Evolutionary conservation across 2,113 vertebrate species (phyloP).

Genomic region (Erinaceus europaeus): DNA sequence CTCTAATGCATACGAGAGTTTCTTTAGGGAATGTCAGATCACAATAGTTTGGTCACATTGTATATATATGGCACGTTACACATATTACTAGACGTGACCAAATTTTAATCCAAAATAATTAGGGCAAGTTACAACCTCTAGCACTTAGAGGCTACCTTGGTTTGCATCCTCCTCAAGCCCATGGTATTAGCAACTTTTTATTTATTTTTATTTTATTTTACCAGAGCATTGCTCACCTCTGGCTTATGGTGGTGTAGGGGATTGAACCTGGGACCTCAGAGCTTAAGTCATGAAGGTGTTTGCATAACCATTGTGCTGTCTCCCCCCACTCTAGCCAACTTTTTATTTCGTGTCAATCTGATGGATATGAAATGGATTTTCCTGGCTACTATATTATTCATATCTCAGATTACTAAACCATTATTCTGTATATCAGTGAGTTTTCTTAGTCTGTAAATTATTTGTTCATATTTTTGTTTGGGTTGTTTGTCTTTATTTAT

Average conservation of each 20-base stretch:
- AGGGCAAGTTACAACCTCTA: background rate
- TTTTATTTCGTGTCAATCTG: background rate
- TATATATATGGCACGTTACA: background rate
- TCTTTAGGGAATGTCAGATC: background rate
- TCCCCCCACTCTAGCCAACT: too few species aligned
- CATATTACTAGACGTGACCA: background rate
- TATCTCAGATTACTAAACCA: background rate
- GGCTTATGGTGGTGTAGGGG: too few species aligned
- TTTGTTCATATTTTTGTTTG: background rate
- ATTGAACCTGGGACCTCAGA: too few species aligned
- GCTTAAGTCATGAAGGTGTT: too few species aligned
- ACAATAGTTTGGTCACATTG: constrained; percentile 3
- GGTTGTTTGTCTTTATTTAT: background rate
- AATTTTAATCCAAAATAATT: background rate
- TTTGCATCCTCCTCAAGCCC: background rate
- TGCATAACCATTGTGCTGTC: too few species aligned
- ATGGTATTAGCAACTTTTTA: background rate
- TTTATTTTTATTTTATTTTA: too few species aligned
- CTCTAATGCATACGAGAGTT: background rate
- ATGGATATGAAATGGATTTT: background rate
- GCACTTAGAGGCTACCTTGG: background rate
- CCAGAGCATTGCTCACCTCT: too few species aligned
- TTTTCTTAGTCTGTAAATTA: background rate
- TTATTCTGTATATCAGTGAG: background rate
- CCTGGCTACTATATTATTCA: background rate